phyloP scores from a whole-genome alignment of 2,797 vertebrate genomes.

The Paratrypauchen microcephalus region DNA sequence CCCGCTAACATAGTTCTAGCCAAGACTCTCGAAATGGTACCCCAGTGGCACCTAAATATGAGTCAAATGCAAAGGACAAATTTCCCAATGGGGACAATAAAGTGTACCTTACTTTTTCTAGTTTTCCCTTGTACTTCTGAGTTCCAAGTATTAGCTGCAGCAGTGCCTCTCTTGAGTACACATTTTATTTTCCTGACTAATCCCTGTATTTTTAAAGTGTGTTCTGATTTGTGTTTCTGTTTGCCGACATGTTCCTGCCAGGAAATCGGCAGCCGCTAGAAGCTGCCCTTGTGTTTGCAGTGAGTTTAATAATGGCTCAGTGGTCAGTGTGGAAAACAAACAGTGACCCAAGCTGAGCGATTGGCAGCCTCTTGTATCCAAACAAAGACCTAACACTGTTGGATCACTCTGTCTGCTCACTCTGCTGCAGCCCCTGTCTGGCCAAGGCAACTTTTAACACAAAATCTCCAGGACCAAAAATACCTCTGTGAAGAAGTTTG shows the following conservation, averaged over 20 bases:
- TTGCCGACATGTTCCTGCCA: neutral
- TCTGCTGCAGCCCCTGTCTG: slow-evolving; percentile 31
- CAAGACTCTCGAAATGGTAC: too few relatives aligned
- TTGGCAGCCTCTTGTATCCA: slow-evolving; percentile 16
- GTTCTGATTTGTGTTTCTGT: neutral
- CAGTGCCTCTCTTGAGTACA: neutral
- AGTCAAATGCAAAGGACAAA: too few relatives aligned
- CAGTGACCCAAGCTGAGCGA: slow-evolving; percentile 25
- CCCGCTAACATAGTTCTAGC: too few relatives aligned
- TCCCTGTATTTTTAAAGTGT: neutral
- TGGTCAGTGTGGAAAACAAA: slow-evolving; percentile 5
- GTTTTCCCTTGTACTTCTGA: neutral
- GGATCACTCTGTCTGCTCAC: slow-evolving; percentile 14
- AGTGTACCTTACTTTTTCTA: neutral
- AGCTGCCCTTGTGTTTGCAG: slow-evolving; percentile 9
- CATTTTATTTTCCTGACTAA: neutral
- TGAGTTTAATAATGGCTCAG: slow-evolving; percentile 12
- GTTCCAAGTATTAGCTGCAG: neutral
- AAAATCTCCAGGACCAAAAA: slow-evolving; percentile 36
- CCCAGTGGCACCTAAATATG: too few relatives aligned
- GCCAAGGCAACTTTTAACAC: slow-evolving; percentile 12
- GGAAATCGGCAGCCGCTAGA: slow-evolving; percentile 5
- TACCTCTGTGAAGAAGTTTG: slow-evolving; percentile 20
- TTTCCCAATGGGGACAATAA: too few relatives aligned
- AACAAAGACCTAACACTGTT: slow-evolving; percentile 24